phyloP scores from a whole-genome alignment of 2,797 vertebrate species.

The Etheostoma nigrum region DNA sequence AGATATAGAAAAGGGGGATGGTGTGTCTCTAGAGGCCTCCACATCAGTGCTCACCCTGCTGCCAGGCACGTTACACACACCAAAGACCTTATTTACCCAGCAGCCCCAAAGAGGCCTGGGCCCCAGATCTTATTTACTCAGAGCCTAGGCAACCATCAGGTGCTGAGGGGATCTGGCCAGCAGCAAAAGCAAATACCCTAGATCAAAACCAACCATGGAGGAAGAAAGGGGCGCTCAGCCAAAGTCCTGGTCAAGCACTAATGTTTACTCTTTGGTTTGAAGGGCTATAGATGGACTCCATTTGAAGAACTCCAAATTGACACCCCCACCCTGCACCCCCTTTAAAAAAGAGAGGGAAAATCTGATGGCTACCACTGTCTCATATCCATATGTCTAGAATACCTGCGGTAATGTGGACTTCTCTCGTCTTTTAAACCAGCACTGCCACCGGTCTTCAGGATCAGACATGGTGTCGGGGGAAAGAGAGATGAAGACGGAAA shows the following conservation, averaged over 20 bases:
- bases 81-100: conserved; percentile 87
- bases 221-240: conserved; percentile 77
- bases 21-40: conserved; percentile 76
- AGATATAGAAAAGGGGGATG: conserved; percentile 68
- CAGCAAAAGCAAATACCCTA: conserved; percentile 85
- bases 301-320: conserved; percentile 81
- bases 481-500: conserved; percentile 78
- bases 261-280: conserved; percentile 84
- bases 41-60: conserved; percentile 83
- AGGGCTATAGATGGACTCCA: conserved; percentile 79
- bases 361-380: conserved; percentile 66
- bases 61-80: conserved; percentile 81
- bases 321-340: conserved; percentile 42
- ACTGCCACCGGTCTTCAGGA: conserved; percentile 94
- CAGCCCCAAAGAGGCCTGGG: conserved; percentile 76
- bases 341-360: conserved; percentile 46
- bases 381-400: conserved; percentile 73
- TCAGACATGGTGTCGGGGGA: conserved; percentile 89
- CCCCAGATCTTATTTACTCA: conserved; percentile 86
- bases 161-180: conserved; percentile 82
- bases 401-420: conserved; percentile 85
- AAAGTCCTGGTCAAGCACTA: conserved; percentile 84
- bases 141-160: conserved; percentile 81
- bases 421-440: conserved; percentile 82
- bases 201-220: conserved; percentile 81